A percentile compares a stretch with the other conserved stretches of the same genome.
Evolutionary conservation across 1,140 invertebrate genomes (phyloP).

Genomic region (Samia ricini): DNA sequence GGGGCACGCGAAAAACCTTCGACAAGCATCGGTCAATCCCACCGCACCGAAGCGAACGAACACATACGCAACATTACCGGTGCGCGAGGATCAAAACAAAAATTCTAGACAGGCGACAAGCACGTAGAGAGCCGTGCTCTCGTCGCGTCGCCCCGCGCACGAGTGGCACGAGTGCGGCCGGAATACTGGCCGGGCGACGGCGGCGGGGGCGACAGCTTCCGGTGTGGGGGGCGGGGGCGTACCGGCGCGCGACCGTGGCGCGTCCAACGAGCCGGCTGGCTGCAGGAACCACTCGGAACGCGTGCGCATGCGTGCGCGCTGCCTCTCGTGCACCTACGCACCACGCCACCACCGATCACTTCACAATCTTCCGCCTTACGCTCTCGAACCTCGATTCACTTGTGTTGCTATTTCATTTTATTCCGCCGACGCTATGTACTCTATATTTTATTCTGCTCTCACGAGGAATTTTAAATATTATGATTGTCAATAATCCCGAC

Average conservation of each 20-base stretch:
- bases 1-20: constrained; percentile 25
- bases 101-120: constrained; percentile 78
- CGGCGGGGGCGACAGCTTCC: constrained; percentile 23
- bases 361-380: not conserved
- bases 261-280: constrained; percentile 80
- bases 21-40: constrained; percentile 38
- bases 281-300: constrained; percentile 96
- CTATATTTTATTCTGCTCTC: not conserved
- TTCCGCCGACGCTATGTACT: not conserved
- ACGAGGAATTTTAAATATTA: not conserved
- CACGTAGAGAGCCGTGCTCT: constrained; percentile 72
- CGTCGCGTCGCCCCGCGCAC: constrained; percentile 36
- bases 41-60: constrained; percentile 54
- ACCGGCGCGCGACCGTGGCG: constrained; percentile 75
- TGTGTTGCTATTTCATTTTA: not conserved
- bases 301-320: constrained; percentile 94
- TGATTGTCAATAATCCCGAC: not conserved
- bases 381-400: not conserved
- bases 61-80: constrained; percentile 60
- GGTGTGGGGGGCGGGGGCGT: constrained; percentile 43
- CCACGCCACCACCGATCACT: constrained; percentile 23
- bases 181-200: constrained; percentile 13
- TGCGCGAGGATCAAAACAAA: constrained; percentile 69
- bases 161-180: constrained; percentile 15
- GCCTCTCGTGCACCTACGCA: constrained; percentile 92